phyloP scores from a whole-genome alignment of 1,140 invertebrate species.

The Adelges cooleyi region DNA sequence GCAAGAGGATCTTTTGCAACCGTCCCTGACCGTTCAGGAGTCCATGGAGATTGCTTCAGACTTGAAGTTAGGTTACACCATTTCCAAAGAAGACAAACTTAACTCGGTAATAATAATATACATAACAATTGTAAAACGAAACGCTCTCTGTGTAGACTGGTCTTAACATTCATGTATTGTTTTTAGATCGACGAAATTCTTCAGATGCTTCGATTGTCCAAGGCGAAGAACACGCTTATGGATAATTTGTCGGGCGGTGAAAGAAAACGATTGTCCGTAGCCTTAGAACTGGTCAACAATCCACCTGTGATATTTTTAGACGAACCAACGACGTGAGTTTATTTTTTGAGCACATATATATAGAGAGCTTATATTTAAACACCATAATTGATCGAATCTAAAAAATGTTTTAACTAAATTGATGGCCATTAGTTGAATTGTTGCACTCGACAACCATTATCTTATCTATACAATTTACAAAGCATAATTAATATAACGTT shows the following conservation, averaged over 20 bases:
- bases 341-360: too few relatives aligned
- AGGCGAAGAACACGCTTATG: constrained; percentile 54
- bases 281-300: constrained; percentile 85
- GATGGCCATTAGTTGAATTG: too few relatives aligned
- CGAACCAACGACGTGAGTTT: constrained; percentile 67
- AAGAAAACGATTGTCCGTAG: constrained; percentile 80
- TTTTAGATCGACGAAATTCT: constrained; percentile 61
- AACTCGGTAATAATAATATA: constrained; percentile 50
- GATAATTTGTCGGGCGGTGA: constrained; percentile 79
- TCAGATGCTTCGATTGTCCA: constrained; percentile 49
- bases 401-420: too few relatives aligned
- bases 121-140: not conserved
- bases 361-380: too few relatives aligned
- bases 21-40: constrained; percentile 71
- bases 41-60: constrained; percentile 76
- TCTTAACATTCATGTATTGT: not conserved
- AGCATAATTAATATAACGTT: too few relatives aligned
- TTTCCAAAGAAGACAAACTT: constrained; percentile 51
- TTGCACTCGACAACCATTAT: too few relatives aligned
- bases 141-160: not conserved
- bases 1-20: constrained; percentile 82
- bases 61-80: constrained; percentile 63
- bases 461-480: too few relatives aligned
- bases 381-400: too few relatives aligned
- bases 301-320: constrained; percentile 81